A percentile compares a stretch with the other conserved stretches of the same genome.
Conservation (phyloP, 2,888 invertebrate genomes). For the Phengaris arion region DNA sequence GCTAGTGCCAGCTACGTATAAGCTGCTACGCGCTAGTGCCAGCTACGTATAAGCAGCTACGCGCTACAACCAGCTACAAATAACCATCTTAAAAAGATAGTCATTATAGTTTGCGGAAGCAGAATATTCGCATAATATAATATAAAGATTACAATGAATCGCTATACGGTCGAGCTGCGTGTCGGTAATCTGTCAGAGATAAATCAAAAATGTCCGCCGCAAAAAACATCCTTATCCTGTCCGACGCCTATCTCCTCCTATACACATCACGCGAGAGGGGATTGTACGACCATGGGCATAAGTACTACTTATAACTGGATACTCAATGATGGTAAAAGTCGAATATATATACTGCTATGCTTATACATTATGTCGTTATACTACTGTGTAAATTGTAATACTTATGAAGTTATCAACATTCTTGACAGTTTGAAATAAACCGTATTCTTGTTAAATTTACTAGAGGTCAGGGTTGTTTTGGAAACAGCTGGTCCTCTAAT, state of each 20-base stretch:
- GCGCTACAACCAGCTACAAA: too few species aligned
- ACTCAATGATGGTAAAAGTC: background rate
- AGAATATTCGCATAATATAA: background rate
- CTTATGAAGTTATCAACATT: background rate
- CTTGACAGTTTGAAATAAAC: background rate
- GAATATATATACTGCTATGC: background rate
- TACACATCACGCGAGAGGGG: background rate
- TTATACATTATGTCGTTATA: background rate
- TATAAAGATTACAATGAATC: background rate
- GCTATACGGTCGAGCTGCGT: background rate
- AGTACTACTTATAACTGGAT: background rate
- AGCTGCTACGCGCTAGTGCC: too few species aligned
- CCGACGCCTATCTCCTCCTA: background rate
- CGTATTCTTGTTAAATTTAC: too few species aligned
- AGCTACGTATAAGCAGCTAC: too few species aligned
- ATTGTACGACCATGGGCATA: background rate
- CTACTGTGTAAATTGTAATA: background rate
- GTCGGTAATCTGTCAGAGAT: conserved; percentile 14
- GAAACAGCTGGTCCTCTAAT: too few species aligned
- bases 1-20: background rate
- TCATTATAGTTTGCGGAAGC: background rate
- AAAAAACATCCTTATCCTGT: conserved; percentile 12
- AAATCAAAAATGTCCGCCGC: conserved; percentile 15
- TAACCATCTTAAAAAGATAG: too few species aligned
- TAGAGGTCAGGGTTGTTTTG: too few species aligned